Conservation (phyloP, 2,797 vertebrate species). For the Apodemus agrarius region DNA sequence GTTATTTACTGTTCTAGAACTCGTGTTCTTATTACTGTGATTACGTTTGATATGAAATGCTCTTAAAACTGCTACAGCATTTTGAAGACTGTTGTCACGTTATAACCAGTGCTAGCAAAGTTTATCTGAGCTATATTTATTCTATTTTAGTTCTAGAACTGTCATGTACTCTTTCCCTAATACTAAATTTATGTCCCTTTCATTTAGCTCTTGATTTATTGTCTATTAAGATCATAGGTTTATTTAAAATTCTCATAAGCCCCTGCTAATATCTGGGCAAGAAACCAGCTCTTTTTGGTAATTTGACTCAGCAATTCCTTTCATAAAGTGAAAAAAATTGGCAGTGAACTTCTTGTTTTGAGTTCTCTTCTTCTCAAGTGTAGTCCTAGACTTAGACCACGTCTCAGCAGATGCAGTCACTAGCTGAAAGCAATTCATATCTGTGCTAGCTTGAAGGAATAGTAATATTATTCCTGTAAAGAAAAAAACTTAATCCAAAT, state of each 20-base stretch:
- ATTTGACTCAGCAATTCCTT: neutral
- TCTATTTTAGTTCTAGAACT: slow-evolving; percentile 25
- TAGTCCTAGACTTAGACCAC: neutral
- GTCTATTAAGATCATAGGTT: neutral
- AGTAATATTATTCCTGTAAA: neutral
- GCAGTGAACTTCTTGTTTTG: neutral
- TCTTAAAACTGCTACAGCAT: neutral
- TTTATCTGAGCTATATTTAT: slow-evolving; percentile 17
- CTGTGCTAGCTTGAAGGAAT: neutral
- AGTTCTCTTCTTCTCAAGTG: slow-evolving; percentile 10
- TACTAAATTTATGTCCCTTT: neutral
- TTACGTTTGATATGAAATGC: slow-evolving; percentile 35
- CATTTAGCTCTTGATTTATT: slow-evolving; percentile 34
- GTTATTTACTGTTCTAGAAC: neutral
- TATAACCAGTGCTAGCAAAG: neutral
- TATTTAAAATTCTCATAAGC: slow-evolving; percentile 21
- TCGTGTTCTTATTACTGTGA: neutral
- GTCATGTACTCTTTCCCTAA: neutral
- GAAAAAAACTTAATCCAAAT: slow-evolving; percentile 18
- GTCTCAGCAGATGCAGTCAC: neutral
- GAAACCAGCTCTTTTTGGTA: neutral
- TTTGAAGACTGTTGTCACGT: slow-evolving; percentile 14
- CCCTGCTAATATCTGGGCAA: neutral
- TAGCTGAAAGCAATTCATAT: slow-evolving; percentile 14
- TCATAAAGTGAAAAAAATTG: neutral